Base-by-base conservation (phyloP, 2,888 invertebrate species). In the Lamellibrachia columna region DNA sequence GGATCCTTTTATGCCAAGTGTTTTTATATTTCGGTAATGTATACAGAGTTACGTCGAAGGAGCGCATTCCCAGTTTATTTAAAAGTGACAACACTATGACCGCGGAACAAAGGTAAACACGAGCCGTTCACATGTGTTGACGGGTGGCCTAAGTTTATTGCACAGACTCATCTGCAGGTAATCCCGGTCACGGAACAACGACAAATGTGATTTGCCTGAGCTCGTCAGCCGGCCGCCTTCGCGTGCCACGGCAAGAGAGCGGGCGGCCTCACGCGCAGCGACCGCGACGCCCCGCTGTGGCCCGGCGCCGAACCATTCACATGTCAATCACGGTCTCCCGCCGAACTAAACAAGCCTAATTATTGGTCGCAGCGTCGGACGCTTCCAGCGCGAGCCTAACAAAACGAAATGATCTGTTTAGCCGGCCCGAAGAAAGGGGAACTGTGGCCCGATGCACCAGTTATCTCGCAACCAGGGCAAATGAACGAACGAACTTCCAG, bases 251-350 rank as follows among this genome's bases (percentile, higher is more conserved):
- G 75, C 15, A 0, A 2, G 75, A 15, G 22, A 75, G 75, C 22
- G 15, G 75, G 4, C 75, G 15, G 75, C 15, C 75, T 75, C 75
- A 22, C 75, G 22, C n/a, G 75, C 15, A n/a, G 75, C 75, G 75
- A 75, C 75, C 75, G 75, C 75, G 75, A n/a, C 75, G 75, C 75
- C 75, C 75, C 75, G 75, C 75, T 75, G 75, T 75, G 75, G 75
- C 75, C 11, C 75, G 22, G 75, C 75, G 75, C 6, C 75, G 75
- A 75, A 75, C 75, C 75, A 75, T 75, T 75, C 75, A 75, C 22
- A n/a, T 75, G 75, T 11, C 75, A 11, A 75, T 22, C 22, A 22
- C 75, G 22, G 75, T 75, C 75, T 75, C 75, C 75, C 22, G 22
- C 75, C 22, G 75, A 75, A 22, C 75, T 75, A 75, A 75, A 75